A percentile compares a stretch with the other conserved stretches of the same genome.
These are phyloP conservation scores for Enteromius fasciolatus DNA, from an alignment of 2,797 vertebrate species.

Conservation along the genomic window DNA sequence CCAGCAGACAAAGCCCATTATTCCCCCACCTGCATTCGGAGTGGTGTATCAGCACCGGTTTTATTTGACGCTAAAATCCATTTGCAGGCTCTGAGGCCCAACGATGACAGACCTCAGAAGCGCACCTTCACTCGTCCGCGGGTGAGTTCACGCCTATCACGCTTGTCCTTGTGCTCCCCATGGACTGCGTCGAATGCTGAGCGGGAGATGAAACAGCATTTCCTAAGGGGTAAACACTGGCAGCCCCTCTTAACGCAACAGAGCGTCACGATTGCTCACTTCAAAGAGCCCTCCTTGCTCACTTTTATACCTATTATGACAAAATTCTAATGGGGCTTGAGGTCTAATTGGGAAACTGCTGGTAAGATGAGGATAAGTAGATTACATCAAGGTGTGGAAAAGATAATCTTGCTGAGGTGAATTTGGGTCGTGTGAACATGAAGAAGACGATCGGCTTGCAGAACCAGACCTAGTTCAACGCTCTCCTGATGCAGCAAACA, in stretches of 20 bases:
- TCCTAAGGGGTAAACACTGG: conserved; percentile 50
- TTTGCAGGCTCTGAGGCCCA: conserved; percentile 25
- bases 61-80: conserved; percentile 35
- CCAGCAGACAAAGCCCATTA: conserved; percentile 10
- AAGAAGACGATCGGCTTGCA: conserved; percentile 12
- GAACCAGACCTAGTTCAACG: neutral
- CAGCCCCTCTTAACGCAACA: conserved; percentile 30
- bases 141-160: conserved; percentile 20
- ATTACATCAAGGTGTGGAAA: conserved; percentile 47
- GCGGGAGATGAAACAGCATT: conserved; percentile 38
- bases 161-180: conserved; percentile 23
- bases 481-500: neutral
- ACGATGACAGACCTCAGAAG: conserved; percentile 13
- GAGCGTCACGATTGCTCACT: conserved; percentile 32
- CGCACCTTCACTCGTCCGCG: conserved; percentile 19
- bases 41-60: neutral
- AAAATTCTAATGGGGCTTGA: conserved; percentile 11
- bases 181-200: conserved; percentile 37
- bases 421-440: conserved; percentile 25
- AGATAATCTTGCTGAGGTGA: conserved; percentile 20
- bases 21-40: conserved; percentile 20
- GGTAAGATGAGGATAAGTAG: conserved; percentile 46
- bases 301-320: conserved; percentile 47
- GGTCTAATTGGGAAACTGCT: conserved; percentile 41
- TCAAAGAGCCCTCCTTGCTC: conserved; percentile 43